Evolutionary conservation across 2,113 vertebrate genomes (phyloP).

Genomic region (Myrmecophaga tridactyla): DNA sequence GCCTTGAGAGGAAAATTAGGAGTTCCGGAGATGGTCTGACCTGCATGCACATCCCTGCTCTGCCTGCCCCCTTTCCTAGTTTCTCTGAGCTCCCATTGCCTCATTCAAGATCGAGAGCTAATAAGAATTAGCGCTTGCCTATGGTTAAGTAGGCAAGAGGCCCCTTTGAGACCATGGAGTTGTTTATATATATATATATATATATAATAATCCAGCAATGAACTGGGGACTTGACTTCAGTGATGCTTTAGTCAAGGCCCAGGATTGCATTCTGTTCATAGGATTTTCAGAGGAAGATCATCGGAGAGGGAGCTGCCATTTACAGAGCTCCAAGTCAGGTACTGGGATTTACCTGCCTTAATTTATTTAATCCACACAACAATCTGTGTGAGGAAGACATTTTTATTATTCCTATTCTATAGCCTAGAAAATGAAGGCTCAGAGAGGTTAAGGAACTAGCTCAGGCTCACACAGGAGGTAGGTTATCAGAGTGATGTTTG

Average conservation of each 20-base stretch:
- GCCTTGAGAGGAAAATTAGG: not conserved
- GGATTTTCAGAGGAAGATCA: not conserved
- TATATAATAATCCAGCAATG: too few species aligned
- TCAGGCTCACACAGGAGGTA: not conserved
- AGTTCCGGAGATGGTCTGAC: not conserved
- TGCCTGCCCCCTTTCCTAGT: not conserved
- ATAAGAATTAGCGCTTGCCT: not conserved
- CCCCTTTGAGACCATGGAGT: not conserved
- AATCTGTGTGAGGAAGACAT: not conserved
- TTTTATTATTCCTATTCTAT: not conserved
- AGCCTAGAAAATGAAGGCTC: not conserved
- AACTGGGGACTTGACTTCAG: not conserved
- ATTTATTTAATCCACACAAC: not conserved
- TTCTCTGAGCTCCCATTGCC: not conserved
- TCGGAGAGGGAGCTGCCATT: not conserved
- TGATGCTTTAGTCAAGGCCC: not conserved
- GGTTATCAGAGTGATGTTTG: not conserved
- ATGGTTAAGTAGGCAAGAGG: not conserved
- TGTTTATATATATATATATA: not conserved
- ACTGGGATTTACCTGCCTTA: not conserved
- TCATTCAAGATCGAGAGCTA: not conserved
- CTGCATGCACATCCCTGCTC: not conserved
- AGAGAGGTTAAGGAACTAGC: not conserved
- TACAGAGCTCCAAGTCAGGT: rapidly evolving
- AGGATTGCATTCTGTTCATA: not conserved